These are phyloP conservation scores for Morelia viridis DNA, from an alignment of 2,797 vertebrate genomes.

Conservation along the genomic window DNA sequence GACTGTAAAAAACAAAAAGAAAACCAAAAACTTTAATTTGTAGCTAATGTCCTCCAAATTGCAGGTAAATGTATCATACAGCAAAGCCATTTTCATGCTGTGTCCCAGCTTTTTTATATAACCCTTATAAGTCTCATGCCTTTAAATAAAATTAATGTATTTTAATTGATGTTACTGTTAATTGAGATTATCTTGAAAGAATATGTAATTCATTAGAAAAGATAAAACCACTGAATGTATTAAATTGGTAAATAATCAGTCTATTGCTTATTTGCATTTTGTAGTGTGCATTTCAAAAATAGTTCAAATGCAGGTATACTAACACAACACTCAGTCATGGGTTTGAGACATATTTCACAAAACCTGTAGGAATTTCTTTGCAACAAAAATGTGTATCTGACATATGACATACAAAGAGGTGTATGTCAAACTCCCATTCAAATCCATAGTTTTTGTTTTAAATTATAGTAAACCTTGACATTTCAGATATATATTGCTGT, in stretches of 20 bases:
- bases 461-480: slow-evolving; percentile 37
- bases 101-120: not conserved
- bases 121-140: not conserved
- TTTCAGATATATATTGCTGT: not conserved
- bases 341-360: not conserved
- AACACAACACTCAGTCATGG: not conserved
- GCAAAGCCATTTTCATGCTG: not conserved
- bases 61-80: not conserved
- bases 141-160: not conserved
- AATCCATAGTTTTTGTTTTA: not conserved
- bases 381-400: slow-evolving; percentile 2
- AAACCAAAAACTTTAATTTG: slow-evolving; percentile 24
- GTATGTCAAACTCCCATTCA: not conserved
- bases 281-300: not conserved
- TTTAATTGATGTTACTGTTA: not conserved
- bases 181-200: not conserved
- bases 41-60: slow-evolving; percentile 23
- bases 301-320: not conserved
- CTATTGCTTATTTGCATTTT: not conserved
- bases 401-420: not conserved
- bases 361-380: not conserved
- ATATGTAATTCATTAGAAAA: not conserved
- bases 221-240: not conserved
- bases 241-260: not conserved
- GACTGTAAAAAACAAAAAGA: slow-evolving; percentile 40